Percentiles rank a stretch among this genome's conserved stretches.
phyloP scores from a whole-genome alignment of 2,113 vertebrate genomes.

The Crotalus helleri region DNA sequence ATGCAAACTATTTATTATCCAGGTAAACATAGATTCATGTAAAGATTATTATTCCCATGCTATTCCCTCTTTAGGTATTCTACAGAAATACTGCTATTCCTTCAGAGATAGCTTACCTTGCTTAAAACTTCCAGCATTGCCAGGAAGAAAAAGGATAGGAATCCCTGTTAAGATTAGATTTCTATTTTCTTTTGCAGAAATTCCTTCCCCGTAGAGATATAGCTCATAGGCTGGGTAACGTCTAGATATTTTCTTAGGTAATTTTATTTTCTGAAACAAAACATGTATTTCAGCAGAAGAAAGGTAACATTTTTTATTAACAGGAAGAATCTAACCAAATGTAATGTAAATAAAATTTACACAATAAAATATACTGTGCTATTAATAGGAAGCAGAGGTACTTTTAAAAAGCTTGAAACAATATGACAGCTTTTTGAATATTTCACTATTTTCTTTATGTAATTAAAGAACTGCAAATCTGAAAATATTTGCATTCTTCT shows the following conservation, averaged over 20 bases:
- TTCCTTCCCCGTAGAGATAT: constrained; percentile 93
- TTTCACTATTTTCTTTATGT: not conserved
- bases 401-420: not conserved
- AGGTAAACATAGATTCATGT: not conserved
- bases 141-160: constrained; percentile 95
- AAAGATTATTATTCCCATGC: not conserved
- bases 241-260: constrained; percentile 82
- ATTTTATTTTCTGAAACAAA: constrained; percentile 80
- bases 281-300: not conserved
- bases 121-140: constrained; percentile 95
- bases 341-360: not conserved
- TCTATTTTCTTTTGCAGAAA: constrained; percentile 85
- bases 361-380: not conserved
- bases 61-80: not conserved
- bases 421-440: constrained; percentile 6
- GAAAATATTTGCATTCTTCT: not conserved
- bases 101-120: constrained; percentile 79
- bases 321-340: not conserved
- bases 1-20: not conserved
- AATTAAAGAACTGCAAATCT: not conserved
- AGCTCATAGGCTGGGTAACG: constrained; percentile 88
- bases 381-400: not conserved
- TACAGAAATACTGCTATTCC: not conserved
- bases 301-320: not conserved
- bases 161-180: constrained; percentile 84